Evolutionary conservation across 2,113 vertebrate genomes (phyloP).

Genomic region (Lathamus discolor): DNA sequence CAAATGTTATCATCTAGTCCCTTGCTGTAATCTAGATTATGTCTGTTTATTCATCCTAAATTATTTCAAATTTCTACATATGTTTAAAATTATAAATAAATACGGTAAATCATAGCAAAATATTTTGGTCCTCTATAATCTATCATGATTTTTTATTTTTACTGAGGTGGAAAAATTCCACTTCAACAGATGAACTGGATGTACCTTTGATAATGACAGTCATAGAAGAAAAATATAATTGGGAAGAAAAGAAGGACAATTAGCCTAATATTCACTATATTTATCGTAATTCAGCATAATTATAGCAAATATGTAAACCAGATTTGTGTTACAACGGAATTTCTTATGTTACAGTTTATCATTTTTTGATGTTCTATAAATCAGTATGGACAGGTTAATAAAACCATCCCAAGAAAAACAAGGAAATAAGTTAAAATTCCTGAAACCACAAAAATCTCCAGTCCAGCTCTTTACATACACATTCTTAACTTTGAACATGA

Average conservation of each 20-base stretch:
- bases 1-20: background rate
- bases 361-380: background rate
- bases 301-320: background rate
- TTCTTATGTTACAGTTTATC: background rate
- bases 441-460: background rate
- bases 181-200: background rate
- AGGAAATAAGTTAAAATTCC: background rate
- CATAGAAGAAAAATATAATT: background rate
- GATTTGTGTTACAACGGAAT: background rate
- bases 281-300: background rate
- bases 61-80: background rate
- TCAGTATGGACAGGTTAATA: background rate
- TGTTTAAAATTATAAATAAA: background rate
- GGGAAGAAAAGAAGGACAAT: background rate
- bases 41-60: background rate
- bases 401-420: background rate
- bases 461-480: fast-evolving
- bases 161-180: background rate
- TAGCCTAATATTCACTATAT: background rate
- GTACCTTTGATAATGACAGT: background rate
- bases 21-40: background rate
- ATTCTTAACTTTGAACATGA: background rate
- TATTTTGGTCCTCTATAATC: background rate
- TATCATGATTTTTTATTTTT: background rate
- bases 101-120: background rate